phyloP scores from a whole-genome alignment of 2,888 invertebrate genomes.

The Julus scanicus region DNA sequence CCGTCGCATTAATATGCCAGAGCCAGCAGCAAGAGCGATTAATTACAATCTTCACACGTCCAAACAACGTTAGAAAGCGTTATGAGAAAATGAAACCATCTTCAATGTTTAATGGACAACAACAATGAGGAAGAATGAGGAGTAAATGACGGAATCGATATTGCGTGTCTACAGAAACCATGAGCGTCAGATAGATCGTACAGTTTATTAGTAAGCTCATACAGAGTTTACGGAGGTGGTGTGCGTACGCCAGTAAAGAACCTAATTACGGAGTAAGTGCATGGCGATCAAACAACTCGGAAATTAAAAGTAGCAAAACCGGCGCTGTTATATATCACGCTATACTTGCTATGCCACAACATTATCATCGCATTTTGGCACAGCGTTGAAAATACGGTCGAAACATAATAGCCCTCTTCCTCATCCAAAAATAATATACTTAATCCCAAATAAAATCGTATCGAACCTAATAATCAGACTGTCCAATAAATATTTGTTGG shows the following conservation, averaged over 20 bases:
- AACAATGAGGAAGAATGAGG: constrained; percentile 28
- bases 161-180: not conserved
- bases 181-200: not conserved
- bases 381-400: not conserved
- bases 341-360: not conserved
- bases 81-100: constrained; percentile 42
- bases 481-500: too few species aligned
- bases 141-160: constrained; percentile 32
- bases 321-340: not conserved
- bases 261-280: constrained; percentile 37
- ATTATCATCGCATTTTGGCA: not conserved
- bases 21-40: not conserved
- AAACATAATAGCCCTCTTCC: too few species aligned
- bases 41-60: constrained; percentile 29
- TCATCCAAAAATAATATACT: too few species aligned
- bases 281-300: not conserved
- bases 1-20: not conserved
- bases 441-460: too few species aligned
- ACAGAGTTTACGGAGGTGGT: constrained; percentile 11
- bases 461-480: too few species aligned
- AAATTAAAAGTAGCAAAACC: constrained; percentile 30
- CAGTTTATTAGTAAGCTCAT: constrained; percentile 17
- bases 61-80: constrained; percentile 30
- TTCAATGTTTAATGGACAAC: constrained; percentile 39
- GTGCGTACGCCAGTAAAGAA: constrained; percentile 12